Evolutionary conservation across 2,888 invertebrate species (phyloP).

Genomic region (Apamea monoglypha): DNA sequence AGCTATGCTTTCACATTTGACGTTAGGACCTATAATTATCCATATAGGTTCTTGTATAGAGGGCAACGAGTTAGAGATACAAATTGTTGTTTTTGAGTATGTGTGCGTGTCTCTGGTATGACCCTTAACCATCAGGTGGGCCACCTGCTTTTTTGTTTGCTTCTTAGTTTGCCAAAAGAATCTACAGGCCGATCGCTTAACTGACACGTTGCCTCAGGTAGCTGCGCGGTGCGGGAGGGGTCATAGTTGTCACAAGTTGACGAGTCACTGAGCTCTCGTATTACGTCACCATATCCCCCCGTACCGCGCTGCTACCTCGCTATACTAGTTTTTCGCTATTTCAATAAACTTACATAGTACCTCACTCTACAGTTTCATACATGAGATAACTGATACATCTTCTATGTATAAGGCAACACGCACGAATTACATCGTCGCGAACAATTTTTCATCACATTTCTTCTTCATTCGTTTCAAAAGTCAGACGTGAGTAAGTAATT

Average conservation of each 20-base stretch:
- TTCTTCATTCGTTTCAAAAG: neutral
- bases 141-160: too few relatives aligned
- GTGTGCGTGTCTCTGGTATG: too few relatives aligned
- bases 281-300: too few relatives aligned
- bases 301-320: too few relatives aligned
- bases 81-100: neutral
- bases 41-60: neutral
- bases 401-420: neutral
- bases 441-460: constrained; percentile 36
- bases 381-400: neutral
- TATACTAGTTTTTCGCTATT: neutral
- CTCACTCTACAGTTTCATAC: neutral
- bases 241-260: too few relatives aligned
- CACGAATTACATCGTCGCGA: constrained; percentile 8
- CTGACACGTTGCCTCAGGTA: too few relatives aligned
- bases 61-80: neutral
- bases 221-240: too few relatives aligned
- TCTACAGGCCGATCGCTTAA: too few relatives aligned
- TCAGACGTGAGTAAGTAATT: constrained; percentile 24
- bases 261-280: too few relatives aligned
- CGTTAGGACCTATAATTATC: neutral
- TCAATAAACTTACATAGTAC: neutral
- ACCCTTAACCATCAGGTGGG: too few relatives aligned
- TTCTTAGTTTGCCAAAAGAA: neutral
- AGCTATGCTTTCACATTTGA: neutral